These are phyloP conservation scores for Alauda arvensis DNA, from an alignment of 2,797 vertebrate genomes.

Conservation along the genomic window DNA sequence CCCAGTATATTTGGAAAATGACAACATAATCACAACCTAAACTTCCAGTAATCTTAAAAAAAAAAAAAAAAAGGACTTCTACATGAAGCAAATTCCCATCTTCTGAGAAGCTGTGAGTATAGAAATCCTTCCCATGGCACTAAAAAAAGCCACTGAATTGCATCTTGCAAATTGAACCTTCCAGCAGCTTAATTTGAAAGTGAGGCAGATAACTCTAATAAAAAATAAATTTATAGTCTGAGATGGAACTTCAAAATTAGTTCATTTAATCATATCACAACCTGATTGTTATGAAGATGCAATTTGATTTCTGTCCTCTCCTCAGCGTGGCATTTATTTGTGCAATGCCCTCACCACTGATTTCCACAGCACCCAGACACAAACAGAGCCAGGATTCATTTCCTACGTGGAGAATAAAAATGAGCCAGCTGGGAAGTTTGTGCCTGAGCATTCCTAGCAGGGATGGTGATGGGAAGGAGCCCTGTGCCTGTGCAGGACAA, in stretches of 20 bases:
- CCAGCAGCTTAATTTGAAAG: conserved; percentile 40
- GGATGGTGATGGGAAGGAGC: neutral
- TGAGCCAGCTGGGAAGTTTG: conserved; percentile 16
- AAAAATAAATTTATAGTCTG: neutral
- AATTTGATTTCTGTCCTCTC: neutral
- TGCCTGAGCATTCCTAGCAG: conserved; percentile 7
- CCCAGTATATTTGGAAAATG: neutral
- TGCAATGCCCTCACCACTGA: neutral
- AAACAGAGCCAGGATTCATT: neutral
- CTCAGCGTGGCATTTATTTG: neutral
- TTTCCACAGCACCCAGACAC: neutral
- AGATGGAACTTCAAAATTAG: conserved; percentile 55
- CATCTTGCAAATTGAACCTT: conserved; percentile 15
- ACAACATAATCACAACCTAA: conserved; percentile 1
- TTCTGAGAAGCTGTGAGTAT: neutral
- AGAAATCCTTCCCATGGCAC: neutral
- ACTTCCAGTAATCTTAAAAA: conserved; percentile 2
- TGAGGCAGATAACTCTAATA: conserved; percentile 4
- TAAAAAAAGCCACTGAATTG: neutral
- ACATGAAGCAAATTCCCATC: conserved; percentile 30
- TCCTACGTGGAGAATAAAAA: neutral
- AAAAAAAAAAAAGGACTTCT: neutral
- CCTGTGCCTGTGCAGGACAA: neutral
- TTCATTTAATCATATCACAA: conserved; percentile 7
- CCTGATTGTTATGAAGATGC: neutral